Evolutionary conservation across 2,797 vertebrate genomes (phyloP).

Genomic region (Sebastiscus albofasciatus): DNA sequence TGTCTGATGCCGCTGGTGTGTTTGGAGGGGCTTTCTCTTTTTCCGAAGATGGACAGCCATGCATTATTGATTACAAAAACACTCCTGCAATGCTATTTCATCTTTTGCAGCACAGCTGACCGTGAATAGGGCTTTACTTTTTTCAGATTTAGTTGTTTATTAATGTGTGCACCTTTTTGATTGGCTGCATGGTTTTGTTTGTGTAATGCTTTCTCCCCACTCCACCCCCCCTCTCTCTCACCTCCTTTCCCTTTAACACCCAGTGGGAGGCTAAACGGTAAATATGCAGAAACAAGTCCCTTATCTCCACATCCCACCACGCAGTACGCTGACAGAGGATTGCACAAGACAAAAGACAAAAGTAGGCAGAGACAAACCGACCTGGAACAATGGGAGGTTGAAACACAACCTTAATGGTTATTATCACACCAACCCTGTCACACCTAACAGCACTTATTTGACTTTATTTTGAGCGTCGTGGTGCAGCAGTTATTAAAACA

Average conservation of each 20-base stretch:
- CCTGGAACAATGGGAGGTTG: slow-evolving; percentile 31
- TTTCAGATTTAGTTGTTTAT: slow-evolving; percentile 30
- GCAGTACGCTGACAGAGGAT: slow-evolving; percentile 25
- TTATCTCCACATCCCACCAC: slow-evolving; percentile 52
- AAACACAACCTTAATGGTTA: slow-evolving; percentile 30
- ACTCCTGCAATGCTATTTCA: slow-evolving; percentile 80
- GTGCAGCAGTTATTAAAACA: neutral
- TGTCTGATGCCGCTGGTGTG: slow-evolving; percentile 80
- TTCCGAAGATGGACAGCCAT: slow-evolving; percentile 78
- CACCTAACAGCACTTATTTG: neutral
- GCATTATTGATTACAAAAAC: slow-evolving; percentile 84
- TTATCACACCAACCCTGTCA: slow-evolving; percentile 16
- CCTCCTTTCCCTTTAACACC: slow-evolving; percentile 22
- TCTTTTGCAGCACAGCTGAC: slow-evolving; percentile 63
- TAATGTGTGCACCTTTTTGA: slow-evolving; percentile 16
- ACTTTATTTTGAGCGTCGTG: slow-evolving; percentile 1
- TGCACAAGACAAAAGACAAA: slow-evolving; percentile 57
- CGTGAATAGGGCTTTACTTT: slow-evolving; percentile 38
- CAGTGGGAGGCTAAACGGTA: slow-evolving; percentile 58
- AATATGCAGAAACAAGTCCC: slow-evolving; percentile 63
- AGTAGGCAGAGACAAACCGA: slow-evolving; percentile 36
- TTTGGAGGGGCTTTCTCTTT: slow-evolving; percentile 76
- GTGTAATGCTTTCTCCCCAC: neutral
- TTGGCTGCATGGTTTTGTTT: slow-evolving; percentile 39
- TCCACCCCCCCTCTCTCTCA: neutral